Evolutionary conservation across 2,888 invertebrate genomes (phyloP), one percentile per base, ranked within the genome.

Genomic region (Liposcelis brunnea): DNA sequence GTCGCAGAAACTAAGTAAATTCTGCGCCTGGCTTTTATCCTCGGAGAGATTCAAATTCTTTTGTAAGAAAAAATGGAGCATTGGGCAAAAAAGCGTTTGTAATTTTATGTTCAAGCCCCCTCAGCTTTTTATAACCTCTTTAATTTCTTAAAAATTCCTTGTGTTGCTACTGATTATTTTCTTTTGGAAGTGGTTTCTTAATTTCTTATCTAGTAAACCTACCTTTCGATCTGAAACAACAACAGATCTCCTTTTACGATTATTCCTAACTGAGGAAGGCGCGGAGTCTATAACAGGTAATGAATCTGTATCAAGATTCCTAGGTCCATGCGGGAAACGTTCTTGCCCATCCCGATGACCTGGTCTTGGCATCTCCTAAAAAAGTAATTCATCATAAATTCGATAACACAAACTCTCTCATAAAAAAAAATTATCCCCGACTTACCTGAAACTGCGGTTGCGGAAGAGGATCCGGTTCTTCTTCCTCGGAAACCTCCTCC

Each of bases 251-350:
- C 71, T 68, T 42, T 77, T 40, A n/a, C 19, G 12, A 21, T 40
- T 14, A 16, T 14, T 14, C 40, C 40, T n/a, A 33, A 42, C 34
- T 44, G 16, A 42, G 10, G 42, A 45, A 40, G 7, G 45, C 44
- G 35, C 40, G 31, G 35, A 35, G 16, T 15, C 15, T 15, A 35
- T 16, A 16, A 35, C 35, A 16, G 35, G 35, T 52, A 44, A 59
- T 6, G 26, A 26, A 14, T 56, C 52, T 2, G 55, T 51, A 43
- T 58, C 60, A 3, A 63, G 58, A 26, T 66, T 59, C 11, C 69
- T 51, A 0, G 84, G 84, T 0, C 85, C 84, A 55, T 83, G 80
- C 0, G 83, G 83, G 65, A 84, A 83, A 59, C 67, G 74, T 52
- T 67, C 81, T 54, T 64, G 49, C 10, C 40, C 40, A 19, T 40